Percentiles rank a stretch among this genome's conserved stretches.
phyloP scores from a whole-genome alignment of 2,797 vertebrate genomes.

The Mormyrops boulengeri region DNA sequence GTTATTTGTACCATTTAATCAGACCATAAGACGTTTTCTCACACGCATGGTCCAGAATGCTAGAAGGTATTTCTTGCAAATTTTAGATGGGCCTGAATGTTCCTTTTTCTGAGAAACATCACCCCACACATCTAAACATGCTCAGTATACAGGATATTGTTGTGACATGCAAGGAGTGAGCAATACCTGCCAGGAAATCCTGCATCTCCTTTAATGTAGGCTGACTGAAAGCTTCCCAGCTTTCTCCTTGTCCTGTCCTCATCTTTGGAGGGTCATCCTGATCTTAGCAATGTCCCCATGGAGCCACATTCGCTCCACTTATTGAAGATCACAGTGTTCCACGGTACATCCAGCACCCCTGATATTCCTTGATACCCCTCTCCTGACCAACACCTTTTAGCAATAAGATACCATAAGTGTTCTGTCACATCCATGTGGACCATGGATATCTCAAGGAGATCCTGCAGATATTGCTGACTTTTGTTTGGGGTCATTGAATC shows the following conservation, averaged over 20 bases:
- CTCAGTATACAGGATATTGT: neutral
- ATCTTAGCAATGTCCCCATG: neutral
- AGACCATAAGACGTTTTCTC: neutral
- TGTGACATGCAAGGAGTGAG: neutral
- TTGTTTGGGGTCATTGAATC: neutral
- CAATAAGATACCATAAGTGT: neutral
- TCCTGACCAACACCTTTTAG: neutral
- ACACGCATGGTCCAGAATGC: neutral
- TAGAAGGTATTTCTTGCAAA: neutral
- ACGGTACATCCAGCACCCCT: neutral
- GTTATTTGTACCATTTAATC: neutral
- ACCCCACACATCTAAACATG: neutral
- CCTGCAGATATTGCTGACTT: neutral
- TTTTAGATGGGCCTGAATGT: neutral
- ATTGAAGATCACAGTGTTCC: neutral
- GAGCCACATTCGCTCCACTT: neutral
- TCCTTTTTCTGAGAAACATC: neutral
- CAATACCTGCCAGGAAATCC: neutral
- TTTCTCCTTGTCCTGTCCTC: neutral
- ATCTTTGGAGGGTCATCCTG: neutral
- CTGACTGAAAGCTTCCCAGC: neutral
- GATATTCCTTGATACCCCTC: neutral
- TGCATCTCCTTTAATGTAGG: neutral
- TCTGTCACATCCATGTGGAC: neutral
- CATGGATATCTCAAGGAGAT: neutral